Conservation (phyloP, 2,797 vertebrate genomes). For the Oreochromis mossambicus region DNA sequence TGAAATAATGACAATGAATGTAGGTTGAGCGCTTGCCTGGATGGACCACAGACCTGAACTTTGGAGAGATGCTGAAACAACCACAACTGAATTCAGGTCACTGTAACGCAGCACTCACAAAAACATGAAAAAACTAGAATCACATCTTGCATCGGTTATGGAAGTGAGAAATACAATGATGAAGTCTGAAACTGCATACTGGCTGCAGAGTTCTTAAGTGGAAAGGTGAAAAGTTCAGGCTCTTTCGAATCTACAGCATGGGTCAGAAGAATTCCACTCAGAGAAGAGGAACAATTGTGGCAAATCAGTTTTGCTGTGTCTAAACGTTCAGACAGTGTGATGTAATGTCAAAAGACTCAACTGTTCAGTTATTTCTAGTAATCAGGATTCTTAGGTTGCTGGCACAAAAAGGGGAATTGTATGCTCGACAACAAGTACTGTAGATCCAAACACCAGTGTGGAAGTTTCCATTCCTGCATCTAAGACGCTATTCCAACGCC, state of each 20-base stretch:
- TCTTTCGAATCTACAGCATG: neutral
- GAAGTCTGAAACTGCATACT: neutral
- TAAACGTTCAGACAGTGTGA: neutral
- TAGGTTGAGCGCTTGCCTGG: neutral
- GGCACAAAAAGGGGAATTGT: neutral
- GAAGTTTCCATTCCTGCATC: neutral
- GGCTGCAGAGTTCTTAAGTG: neutral
- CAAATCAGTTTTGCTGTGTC: neutral
- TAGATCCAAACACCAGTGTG: neutral
- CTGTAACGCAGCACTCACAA: neutral
- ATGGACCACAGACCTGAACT: neutral
- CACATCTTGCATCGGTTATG: neutral
- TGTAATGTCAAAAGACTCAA: neutral
- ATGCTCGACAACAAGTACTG: neutral
- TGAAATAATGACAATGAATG: conserved; percentile 13
- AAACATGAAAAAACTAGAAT: neutral
- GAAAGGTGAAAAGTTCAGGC: neutral
- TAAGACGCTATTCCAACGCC: neutral
- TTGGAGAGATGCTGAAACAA: neutral
- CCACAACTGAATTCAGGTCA: neutral
- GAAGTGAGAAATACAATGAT: neutral
- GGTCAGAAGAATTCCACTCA: neutral
- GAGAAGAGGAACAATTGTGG: neutral
- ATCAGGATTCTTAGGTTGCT: neutral
- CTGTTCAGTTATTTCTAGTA: neutral